These are phyloP conservation scores for Ptilonorhynchus violaceus DNA, from an alignment of 2,113 vertebrate genomes.

Conservation along the genomic window DNA sequence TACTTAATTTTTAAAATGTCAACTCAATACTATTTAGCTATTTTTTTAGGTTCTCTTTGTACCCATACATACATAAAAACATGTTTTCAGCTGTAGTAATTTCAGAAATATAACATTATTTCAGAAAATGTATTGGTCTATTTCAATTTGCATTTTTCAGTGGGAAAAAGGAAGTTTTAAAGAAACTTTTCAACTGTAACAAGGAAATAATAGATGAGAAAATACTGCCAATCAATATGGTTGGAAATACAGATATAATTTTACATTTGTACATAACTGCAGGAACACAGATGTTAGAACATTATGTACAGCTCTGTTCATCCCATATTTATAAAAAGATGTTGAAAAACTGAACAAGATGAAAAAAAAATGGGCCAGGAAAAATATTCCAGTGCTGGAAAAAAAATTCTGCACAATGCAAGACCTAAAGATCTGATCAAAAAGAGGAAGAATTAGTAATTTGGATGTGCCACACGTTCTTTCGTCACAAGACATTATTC, in stretches of 20 bases:
- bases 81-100: not conserved
- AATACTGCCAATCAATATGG: not conserved
- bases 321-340: not conserved
- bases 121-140: not conserved
- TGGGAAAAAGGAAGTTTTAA: not conserved
- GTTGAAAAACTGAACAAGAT: conserved; percentile 10
- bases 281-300: not conserved
- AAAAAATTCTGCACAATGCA: not conserved
- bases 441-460: not conserved
- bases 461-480: not conserved
- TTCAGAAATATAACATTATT: not conserved
- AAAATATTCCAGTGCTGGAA: not conserved
- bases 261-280: not conserved
- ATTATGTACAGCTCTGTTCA: not conserved
- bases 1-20: not conserved
- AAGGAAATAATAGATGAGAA: not conserved
- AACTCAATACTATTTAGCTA: not conserved
- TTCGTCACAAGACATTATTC: not conserved
- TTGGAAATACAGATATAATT: not conserved
- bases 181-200: not conserved
- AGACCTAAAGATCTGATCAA: not conserved
- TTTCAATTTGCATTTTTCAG: not conserved
- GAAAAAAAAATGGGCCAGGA: not conserved
- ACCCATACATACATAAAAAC: not conserved
- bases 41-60: not conserved